Evolutionary conservation across 2,797 vertebrate species (phyloP).

Genomic region (Gadopsis bispinosus): DNA sequence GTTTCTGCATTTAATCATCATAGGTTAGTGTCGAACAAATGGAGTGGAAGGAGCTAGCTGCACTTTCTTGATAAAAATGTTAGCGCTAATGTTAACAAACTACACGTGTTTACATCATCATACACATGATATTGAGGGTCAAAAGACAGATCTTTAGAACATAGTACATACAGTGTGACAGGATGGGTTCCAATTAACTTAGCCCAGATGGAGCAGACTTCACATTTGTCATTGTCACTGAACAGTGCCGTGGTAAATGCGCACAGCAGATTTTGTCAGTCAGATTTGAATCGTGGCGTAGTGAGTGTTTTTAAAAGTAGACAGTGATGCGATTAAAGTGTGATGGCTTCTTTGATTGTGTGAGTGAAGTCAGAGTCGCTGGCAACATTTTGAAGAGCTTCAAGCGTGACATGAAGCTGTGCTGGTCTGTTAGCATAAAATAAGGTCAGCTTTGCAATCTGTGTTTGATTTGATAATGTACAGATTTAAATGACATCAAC

Average conservation of each 20-base stretch:
- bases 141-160: neutral
- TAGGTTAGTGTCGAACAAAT: neutral
- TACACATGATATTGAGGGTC: neutral
- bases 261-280: slow-evolving; percentile 13
- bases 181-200: neutral
- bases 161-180: too few relatives aligned
- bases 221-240: neutral
- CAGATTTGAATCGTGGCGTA: neutral
- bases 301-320: slow-evolving; percentile 26
- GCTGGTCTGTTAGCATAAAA: neutral
- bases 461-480: neutral
- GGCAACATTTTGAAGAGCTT: slow-evolving; percentile 8
- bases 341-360: slow-evolving; percentile 29
- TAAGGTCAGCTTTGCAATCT: neutral
- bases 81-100: neutral
- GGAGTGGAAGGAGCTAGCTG: neutral
- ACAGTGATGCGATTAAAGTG: slow-evolving; percentile 15
- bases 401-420: neutral
- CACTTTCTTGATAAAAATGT: neutral
- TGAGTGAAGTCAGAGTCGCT: slow-evolving; percentile 12
- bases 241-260: neutral
- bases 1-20: neutral
- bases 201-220: neutral
- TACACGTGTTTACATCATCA: neutral
- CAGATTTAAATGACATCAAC: slow-evolving; percentile 13